phyloP scores from a whole-genome alignment of 2,888 invertebrate species.

The Chymomyza procnemis region DNA sequence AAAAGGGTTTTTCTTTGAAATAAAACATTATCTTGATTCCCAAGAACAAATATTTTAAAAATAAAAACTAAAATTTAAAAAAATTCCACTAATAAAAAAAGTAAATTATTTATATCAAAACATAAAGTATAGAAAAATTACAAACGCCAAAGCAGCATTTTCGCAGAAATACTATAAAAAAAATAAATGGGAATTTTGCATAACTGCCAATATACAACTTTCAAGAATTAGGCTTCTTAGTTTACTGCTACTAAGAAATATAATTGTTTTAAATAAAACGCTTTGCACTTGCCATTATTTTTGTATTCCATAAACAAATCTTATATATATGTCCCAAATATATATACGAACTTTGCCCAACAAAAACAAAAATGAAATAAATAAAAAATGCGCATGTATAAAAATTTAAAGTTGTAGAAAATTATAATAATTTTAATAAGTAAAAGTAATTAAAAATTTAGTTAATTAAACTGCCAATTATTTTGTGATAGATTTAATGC shows the following conservation, averaged over 20 bases:
- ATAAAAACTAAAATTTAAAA: too few relatives aligned
- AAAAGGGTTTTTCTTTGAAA: neutral
- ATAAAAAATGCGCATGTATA: neutral
- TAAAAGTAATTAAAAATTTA: slow-evolving; percentile 1
- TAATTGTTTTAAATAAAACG: slow-evolving; percentile 14
- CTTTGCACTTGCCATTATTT: slow-evolving; percentile 71
- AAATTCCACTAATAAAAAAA: too few relatives aligned
- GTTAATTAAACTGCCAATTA: slow-evolving; percentile 73
- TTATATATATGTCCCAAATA: neutral
- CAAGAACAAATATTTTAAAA: neutral
- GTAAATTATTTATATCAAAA: too few relatives aligned
- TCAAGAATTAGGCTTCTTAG: neutral
- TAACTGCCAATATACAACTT: neutral
- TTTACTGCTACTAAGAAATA: neutral
- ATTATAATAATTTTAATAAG: neutral
- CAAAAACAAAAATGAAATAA: neutral
- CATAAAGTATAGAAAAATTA: too few relatives aligned
- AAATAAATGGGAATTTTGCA: neutral
- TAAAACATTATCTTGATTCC: too few relatives aligned
- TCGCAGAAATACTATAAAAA: neutral
- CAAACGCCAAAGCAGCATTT: too few relatives aligned
- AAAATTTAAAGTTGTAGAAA: slow-evolving; percentile 5
- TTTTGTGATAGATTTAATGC: slow-evolving; percentile 72
- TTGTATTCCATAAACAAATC: slow-evolving; percentile 19
- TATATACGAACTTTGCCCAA: neutral